Evolutionary conservation across 1,140 invertebrate genomes (phyloP).

Genomic region (Paraescarpia echinospica): DNA sequence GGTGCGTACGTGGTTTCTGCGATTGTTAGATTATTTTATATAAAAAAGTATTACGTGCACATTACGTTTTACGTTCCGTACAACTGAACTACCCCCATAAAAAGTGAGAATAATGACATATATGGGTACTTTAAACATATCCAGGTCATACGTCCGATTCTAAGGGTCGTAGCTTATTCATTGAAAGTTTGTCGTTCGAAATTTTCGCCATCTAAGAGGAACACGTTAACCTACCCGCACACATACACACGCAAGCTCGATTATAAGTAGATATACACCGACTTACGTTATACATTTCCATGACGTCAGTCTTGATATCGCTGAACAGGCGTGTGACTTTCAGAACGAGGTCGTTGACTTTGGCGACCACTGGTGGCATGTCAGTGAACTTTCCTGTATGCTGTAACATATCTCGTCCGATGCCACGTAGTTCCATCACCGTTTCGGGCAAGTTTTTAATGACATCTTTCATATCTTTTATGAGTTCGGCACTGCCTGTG

Average conservation of each 20-base stretch:
- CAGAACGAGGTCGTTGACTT: not conserved
- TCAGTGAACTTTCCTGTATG: not conserved
- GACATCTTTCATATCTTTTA: not conserved
- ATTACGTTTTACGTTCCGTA: no score
- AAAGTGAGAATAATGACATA: no score
- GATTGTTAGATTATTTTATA: no score
- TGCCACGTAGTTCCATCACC: not conserved
- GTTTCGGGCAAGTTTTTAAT: not conserved
- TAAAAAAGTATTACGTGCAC: no score
- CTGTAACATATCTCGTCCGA: not conserved
- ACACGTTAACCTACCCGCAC: no score
- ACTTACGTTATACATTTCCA: not conserved
- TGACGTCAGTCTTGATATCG: not conserved
- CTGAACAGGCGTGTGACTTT: not conserved
- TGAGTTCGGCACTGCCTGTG: not conserved
- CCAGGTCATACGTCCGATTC: no score
- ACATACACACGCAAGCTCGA: not conserved
- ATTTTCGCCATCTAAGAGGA: no score
- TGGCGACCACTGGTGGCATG: not conserved
- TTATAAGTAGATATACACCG: not conserved
- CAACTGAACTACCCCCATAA: no score
- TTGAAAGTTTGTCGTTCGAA: no score
- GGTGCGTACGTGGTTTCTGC: no score
- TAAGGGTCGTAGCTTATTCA: no score
- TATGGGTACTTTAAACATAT: no score